Base-by-base conservation (phyloP, 2,797 vertebrate genomes). In the Betta splendens region DNA sequence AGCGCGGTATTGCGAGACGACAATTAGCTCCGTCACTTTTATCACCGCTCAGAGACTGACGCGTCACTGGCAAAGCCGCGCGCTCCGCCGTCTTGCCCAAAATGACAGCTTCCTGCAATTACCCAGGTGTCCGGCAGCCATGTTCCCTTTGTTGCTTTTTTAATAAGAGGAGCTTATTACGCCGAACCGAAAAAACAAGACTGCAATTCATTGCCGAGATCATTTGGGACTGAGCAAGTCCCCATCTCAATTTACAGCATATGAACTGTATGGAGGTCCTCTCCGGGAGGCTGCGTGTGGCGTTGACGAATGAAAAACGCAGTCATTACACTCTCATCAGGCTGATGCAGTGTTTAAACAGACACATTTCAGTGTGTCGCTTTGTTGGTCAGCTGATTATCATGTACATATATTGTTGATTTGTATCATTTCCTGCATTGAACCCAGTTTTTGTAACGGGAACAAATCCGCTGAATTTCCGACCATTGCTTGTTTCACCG, bases 1-100 rank as follows among this genome's bases (percentile, higher is more conserved):
- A 60, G 45, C 2, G 3, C 7, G 6, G 42, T 62, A 60, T 54
- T 60, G 57, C 18, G 10, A 79, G 44, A 61, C 22, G 16, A 79
- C 75, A 80, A 83, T 83, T 81, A 86, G 59, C 50, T 77, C 45
- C 65, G 72, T 72, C 80, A 71, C 56, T 78, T 82, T 67, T 55
- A 81, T 79, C 61, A 50, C 20, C 0, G 33, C 13, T 10, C 12
- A 1, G 47, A 42, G 59, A 61, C 31, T 64, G 67, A 72, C 73
- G 37, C 58, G 52, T 75, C 67, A 47, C 71, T 31, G 39, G 59
- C 72, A 78, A 72, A 69, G 44, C 50, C 38, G 2, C 33, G 45
- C 48, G 53, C 54, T 39, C 28, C 1, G 15, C 35, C 8, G 43
- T 48, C 47, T 69, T 36, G 21, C 50, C 21, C 18, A 37, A 55